phyloP scores from a whole-genome alignment of 53 echinoderm and acorn worm species.

The Crossaster papposus region DNA sequence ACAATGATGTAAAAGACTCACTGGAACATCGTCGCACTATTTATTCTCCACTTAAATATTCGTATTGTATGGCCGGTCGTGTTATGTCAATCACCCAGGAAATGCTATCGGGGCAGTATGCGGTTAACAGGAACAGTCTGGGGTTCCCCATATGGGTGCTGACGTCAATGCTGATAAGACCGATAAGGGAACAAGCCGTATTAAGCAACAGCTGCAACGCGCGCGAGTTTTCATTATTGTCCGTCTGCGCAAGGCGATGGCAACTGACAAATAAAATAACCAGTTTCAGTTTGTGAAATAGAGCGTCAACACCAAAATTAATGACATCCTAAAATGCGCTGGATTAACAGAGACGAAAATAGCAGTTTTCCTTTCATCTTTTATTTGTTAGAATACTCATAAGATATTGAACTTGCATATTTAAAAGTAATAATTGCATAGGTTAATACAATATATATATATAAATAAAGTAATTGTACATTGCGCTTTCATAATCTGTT shows the following conservation, averaged over 20 bases:
- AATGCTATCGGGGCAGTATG: background rate
- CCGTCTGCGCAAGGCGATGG: background rate
- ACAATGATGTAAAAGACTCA: too few species aligned
- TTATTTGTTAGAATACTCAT: too few species aligned
- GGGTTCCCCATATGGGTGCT: background rate
- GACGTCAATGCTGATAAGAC: constrained; percentile 3
- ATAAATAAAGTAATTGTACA: too few species aligned
- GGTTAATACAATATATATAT: too few species aligned
- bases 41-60: background rate
- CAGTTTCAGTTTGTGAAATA: too few species aligned
- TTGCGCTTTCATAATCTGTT: too few species aligned
- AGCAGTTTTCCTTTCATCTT: too few species aligned
- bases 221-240: background rate
- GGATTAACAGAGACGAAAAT: too few species aligned
- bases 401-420: too few species aligned
- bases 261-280: background rate
- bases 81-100: constrained; percentile 1
- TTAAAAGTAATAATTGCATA: too few species aligned
- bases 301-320: too few species aligned
- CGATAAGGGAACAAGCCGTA: background rate
- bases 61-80: constrained; percentile 1
- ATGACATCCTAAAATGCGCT: too few species aligned
- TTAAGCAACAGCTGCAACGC: background rate
- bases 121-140: background rate
- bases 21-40: background rate